Base-by-base conservation (phyloP, 2,888 invertebrate species). In the Branchinecta sandiegonensis region DNA sequence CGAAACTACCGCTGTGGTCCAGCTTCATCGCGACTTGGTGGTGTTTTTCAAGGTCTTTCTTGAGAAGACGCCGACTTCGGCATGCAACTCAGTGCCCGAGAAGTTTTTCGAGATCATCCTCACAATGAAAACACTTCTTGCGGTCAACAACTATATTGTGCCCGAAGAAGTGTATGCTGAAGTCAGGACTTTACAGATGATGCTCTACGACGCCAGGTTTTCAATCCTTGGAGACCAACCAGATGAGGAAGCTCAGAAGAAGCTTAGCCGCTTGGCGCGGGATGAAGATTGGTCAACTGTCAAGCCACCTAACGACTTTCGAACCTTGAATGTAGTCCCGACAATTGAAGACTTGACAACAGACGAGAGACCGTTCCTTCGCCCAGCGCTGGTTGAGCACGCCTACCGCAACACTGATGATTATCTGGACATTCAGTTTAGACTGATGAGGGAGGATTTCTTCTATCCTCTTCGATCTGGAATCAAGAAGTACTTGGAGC, bases 351-450 rank as follows among this genome's bases (percentile, higher is more conserved):
- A 79, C 67, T 71, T 81, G 37, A 72, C 75, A 1, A 72, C 72
- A 17, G 68, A 72, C 4, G 71, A 73, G n/a, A 70, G 74, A 8
- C 77, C 80, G 0, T 83, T 81, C 74, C 73, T 85, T 23, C 77
- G 83, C 14, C 81, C 82, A n/a, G 14, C 50, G 12, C 23, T 17
- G n/a, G 76, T 82, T 1, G 77, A 82, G 65, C 88, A 87, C 14
- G 79, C 81, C 0, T 90, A 87, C 75, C 75, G 79, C 1, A 80
- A 80, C 74, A 80, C 86, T 1, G 81, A 85, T 65, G 84, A 89
- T 74, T 93, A 93, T 75, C 78, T 93, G 46, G 87, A 88, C 73
- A 79, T 86, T n/a, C 90, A 90, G 73, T 89, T 89, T 74, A 82
- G 86, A 50, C 79, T 91, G 48, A 75, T 92, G 66, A 79, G 89